phyloP scores from a whole-genome alignment of 1,140 invertebrate genomes.

The Drosophila funebris region DNA sequence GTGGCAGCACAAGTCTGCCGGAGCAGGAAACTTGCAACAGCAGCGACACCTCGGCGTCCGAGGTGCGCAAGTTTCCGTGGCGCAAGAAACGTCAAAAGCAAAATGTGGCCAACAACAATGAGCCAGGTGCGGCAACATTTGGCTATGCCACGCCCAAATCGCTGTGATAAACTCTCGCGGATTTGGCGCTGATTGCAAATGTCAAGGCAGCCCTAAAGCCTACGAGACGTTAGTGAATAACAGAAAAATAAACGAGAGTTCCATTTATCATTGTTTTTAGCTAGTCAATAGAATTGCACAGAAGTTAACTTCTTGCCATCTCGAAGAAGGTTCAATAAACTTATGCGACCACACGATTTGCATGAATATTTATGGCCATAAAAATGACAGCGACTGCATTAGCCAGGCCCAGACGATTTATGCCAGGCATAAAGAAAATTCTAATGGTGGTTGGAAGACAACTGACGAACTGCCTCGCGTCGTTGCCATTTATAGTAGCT shows the following conservation, averaged over 20 bases:
- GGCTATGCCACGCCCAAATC: conserved; percentile 65
- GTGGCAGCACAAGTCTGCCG: conserved; percentile 60
- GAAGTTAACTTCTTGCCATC: conserved; percentile 10
- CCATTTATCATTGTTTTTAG: conserved; percentile 32
- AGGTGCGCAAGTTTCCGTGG: conserved; percentile 59
- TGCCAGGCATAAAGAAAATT: conserved; percentile 52
- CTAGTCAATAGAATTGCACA: conserved; percentile 48
- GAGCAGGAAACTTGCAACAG: conserved; percentile 44
- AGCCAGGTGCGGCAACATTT: conserved; percentile 12
- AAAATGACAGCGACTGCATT: conserved; percentile 43
- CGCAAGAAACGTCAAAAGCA: conserved; percentile 62
- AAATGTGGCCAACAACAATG: conserved; percentile 34
- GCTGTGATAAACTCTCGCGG: conserved; percentile 51
- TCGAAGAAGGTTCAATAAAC: background rate
- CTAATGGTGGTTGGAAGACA: conserved; percentile 47
- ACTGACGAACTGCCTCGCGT: conserved; percentile 50
- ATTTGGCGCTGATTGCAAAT: conserved; percentile 14
- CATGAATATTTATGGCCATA: conserved; percentile 59
- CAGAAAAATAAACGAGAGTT: background rate
- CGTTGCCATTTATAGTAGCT: conserved; percentile 11
- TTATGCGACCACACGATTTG: conserved; percentile 17
- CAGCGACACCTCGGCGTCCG: background rate
- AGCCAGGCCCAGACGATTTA: conserved; percentile 67
- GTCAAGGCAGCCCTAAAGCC: background rate
- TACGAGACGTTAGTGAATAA: conserved; percentile 2